A percentile compares a stretch with the other conserved stretches of the same genome.
These are phyloP conservation scores for Pelecanus crispus DNA, from an alignment of 2,113 vertebrate genomes.

Conservation along the genomic window DNA sequence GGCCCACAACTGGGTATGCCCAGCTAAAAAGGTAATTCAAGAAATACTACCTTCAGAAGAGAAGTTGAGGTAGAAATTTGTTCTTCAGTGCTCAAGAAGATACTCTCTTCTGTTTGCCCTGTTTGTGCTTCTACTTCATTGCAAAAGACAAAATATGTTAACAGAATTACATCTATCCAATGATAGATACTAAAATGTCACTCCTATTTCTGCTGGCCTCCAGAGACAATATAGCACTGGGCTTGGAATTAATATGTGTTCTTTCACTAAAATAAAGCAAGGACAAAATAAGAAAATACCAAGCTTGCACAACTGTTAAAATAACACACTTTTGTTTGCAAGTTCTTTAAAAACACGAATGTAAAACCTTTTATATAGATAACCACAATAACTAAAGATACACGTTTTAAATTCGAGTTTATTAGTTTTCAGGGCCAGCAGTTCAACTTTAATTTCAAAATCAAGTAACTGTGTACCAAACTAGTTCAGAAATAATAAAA, in stretches of 20 bases:
- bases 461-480: background rate
- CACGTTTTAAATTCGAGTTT: background rate
- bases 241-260: background rate
- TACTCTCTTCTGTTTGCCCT: background rate
- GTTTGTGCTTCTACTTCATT: background rate
- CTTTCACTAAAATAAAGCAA: background rate
- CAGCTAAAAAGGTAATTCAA: background rate
- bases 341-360: background rate
- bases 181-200: background rate
- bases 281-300: background rate
- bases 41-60: background rate
- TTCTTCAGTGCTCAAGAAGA: background rate
- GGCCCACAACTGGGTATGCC: background rate
- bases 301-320: background rate
- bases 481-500: background rate
- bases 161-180: background rate
- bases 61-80: background rate
- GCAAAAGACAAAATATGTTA: background rate
- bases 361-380: background rate
- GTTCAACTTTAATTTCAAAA: background rate
- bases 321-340: background rate
- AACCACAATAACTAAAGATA: background rate
- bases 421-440: background rate
- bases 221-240: background rate
- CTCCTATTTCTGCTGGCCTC: background rate